Conservation (phyloP, 2,888 invertebrate species). For the Drosophila macrospina region DNA sequence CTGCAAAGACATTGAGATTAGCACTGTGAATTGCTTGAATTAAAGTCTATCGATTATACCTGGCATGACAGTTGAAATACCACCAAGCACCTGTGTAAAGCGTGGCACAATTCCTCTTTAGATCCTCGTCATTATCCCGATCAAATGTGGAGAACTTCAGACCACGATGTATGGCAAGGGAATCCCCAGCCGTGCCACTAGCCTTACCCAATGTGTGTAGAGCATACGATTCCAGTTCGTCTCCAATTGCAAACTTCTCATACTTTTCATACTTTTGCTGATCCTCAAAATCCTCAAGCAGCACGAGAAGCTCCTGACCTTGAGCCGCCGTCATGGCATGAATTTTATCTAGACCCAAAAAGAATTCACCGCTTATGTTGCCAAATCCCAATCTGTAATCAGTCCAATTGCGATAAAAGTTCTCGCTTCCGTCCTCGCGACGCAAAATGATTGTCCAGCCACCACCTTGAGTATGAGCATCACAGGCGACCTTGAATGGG, state of each 20-base stretch:
- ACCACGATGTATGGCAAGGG: background rate
- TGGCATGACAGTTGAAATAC: background rate
- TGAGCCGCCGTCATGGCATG: constrained; percentile 2
- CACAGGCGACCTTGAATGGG: constrained; percentile 6
- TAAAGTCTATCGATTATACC: background rate
- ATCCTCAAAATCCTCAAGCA: constrained; percentile 12
- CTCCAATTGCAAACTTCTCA: constrained; percentile 12
- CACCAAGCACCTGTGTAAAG: constrained; percentile 14
- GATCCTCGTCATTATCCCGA: background rate
- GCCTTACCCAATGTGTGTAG: constrained; percentile 1
- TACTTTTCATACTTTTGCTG: background rate
- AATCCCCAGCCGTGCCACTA: constrained; percentile 7
- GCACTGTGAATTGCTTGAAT: background rate
- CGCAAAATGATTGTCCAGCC: constrained; percentile 8
- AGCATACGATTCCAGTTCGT: constrained; percentile 1
- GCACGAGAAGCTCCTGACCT: constrained; percentile 1
- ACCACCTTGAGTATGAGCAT: background rate
- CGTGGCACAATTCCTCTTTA: constrained; percentile 4
- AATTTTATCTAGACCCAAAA: constrained; percentile 6
- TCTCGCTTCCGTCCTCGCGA: constrained; percentile 7
- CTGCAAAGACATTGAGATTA: background rate
- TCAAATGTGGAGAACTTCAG: constrained; percentile 9
- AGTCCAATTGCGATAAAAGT: constrained; percentile 9
- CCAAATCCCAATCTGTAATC: constrained; percentile 15
- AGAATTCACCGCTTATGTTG: constrained; percentile 1